Evolutionary conservation across 2,888 invertebrate genomes (phyloP).

Genomic region (Platycnemis pennipes): DNA sequence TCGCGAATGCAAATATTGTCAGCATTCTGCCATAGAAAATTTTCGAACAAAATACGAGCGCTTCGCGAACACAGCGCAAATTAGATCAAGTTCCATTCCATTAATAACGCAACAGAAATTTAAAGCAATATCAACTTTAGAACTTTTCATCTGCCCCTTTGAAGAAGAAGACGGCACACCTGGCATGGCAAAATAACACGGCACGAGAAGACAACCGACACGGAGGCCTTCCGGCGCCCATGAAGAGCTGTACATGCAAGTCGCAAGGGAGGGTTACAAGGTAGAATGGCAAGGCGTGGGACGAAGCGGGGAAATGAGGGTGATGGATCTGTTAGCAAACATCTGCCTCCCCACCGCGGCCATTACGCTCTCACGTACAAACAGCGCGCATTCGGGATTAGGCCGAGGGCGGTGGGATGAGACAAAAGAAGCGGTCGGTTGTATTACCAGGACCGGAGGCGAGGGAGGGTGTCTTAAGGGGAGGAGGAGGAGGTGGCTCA

Average conservation of each 20-base stretch:
- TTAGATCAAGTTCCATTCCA: too few species aligned
- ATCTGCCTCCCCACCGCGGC: not conserved
- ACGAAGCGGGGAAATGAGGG: not conserved
- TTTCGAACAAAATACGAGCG: too few species aligned
- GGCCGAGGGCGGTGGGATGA: not conserved
- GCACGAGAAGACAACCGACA: not conserved
- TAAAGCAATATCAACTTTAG: too few species aligned
- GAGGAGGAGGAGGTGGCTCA: not conserved
- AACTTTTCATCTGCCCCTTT: not conserved
- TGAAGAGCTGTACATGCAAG: not conserved
- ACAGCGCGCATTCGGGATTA: slow-evolving; percentile 41
- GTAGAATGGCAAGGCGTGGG: not conserved
- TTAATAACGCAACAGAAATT: too few species aligned
- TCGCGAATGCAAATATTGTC: too few species aligned
- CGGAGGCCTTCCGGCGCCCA: not conserved
- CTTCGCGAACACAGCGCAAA: too few species aligned
- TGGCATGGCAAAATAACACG: not conserved
- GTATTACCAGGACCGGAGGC: not conserved
- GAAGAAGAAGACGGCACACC: not conserved
- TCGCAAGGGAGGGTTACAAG: not conserved
- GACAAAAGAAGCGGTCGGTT: slow-evolving; percentile 9
- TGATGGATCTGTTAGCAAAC: slow-evolving; percentile 53
- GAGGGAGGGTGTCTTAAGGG: not conserved
- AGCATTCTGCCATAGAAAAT: too few species aligned
- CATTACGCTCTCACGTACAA: slow-evolving; percentile 19